Evolutionary conservation across 2,797 vertebrate genomes (phyloP), one percentile per base, ranked within the genome.

Genomic region (Rhincodon typus): DNA sequence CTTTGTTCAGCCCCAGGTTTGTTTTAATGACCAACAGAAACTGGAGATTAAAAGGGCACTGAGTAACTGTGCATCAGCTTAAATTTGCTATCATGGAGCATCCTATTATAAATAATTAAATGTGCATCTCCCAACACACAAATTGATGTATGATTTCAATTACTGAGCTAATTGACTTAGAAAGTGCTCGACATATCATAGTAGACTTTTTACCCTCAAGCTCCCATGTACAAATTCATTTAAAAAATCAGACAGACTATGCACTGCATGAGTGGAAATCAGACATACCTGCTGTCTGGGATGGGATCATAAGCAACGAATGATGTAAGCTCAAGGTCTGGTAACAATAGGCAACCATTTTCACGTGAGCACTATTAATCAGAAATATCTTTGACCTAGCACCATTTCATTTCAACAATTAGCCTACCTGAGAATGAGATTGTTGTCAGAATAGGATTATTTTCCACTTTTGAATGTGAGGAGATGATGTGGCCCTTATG

Each of bases 131-230:
- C 94, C 94, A 50, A 74, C 94, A 90, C 50, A 94, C 94, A 95
- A 95, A 77, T 77, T 95, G 94, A 95, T 95, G 72, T 95, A 95
- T 57, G 94, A 95, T 95, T 74, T 57, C 94, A 95, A 77, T 95
- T 95, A 95, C 94, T 72, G 21, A 77, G 70, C 94, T 95, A 95
- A 95, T 95, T 77, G 94, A 77, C 70, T 95, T 95, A 74, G 42
- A 74, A 94, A 94, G 94, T 94, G 94, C 94, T 94, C 27, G 74
- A 74, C 94, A 77, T 95, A 95, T 74, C 94, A 74, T 74, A n/a
- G 94, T 70, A 95, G 94, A 72, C 94, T 77, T 74, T 62, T 53
- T 95, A 42, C 94, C 94, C 94, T 77, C 70, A 50, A 95, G 94
- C 94, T 77, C 42, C 46, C 25, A 50, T 12, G 34, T 70, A 53